Conservation (phyloP, 2,113 vertebrate genomes). For the Calidris pygmaea region DNA sequence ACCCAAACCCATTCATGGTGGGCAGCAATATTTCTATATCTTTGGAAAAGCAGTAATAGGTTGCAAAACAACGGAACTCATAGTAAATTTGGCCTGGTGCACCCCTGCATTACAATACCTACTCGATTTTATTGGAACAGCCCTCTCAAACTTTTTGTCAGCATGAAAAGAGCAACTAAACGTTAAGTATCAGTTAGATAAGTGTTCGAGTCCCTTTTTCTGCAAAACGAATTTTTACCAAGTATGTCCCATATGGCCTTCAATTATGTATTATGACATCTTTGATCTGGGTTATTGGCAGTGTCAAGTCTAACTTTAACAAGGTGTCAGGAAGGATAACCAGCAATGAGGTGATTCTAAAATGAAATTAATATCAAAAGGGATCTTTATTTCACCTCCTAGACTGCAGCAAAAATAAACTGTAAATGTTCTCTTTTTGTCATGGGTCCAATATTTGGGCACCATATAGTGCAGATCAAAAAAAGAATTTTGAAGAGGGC, state of each 20-base stretch:
- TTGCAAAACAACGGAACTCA: not conserved
- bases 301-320: conserved; percentile 43
- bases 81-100: not conserved
- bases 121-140: not conserved
- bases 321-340: conserved; percentile 46
- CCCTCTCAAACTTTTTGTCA: not conserved
- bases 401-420: conserved; percentile 2
- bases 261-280: conserved; percentile 51
- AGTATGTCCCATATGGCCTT: not conserved
- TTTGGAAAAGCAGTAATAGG: not conserved
- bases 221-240: not conserved
- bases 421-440: not conserved
- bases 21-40: not conserved
- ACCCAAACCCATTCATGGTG: not conserved
- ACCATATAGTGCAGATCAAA: not conserved
- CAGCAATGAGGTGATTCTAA: conserved; percentile 35
- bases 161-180: not conserved
- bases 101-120: not conserved
- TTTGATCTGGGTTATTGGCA: conserved; percentile 51
- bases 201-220: not conserved
- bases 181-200: not conserved
- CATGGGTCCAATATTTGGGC: not conserved
- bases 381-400: conserved; percentile 16
- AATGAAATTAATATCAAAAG: conserved; percentile 46
- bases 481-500: not conserved